A percentile compares a stretch with the other conserved stretches of the same genome.
These are phyloP conservation scores for Guaruba guarouba DNA, from an alignment of 2,113 vertebrate species.

Conservation along the genomic window DNA sequence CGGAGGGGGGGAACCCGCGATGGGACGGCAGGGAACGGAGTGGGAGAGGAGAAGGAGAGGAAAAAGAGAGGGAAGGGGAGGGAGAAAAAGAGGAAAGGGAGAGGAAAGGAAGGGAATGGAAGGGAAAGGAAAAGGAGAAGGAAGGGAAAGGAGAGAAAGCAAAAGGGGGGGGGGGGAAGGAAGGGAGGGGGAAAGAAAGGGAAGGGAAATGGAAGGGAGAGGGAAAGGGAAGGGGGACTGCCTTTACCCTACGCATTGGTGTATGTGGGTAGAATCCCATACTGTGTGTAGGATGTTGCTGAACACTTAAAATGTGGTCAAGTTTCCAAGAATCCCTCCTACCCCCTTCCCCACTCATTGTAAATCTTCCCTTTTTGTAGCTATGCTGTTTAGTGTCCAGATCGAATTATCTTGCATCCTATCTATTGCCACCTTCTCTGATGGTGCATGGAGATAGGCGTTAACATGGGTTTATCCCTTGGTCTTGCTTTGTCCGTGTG, in stretches of 20 bases:
- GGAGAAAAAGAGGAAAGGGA: no score
- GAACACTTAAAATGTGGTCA: neutral
- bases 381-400: neutral
- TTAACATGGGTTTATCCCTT: neutral
- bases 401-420: neutral
- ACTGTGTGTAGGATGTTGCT: no score
- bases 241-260: rapidly evolving
- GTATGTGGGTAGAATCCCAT: no score
- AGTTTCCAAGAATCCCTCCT: neutral
- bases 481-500: neutral
- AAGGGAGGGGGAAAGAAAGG: no score
- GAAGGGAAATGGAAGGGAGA: no score
- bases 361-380: neutral
- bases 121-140: no score
- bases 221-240: neutral
- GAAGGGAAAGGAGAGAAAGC: neutral
- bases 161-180: no score
- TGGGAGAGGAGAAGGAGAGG: neutral
- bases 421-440: rapidly evolving
- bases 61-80: no score
- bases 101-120: no score
- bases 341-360: no score
- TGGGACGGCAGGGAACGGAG: no score
- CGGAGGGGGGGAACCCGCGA: neutral
- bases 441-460: neutral